phyloP scores from a whole-genome alignment of 2,113 vertebrate species.

The Aix galericulata region DNA sequence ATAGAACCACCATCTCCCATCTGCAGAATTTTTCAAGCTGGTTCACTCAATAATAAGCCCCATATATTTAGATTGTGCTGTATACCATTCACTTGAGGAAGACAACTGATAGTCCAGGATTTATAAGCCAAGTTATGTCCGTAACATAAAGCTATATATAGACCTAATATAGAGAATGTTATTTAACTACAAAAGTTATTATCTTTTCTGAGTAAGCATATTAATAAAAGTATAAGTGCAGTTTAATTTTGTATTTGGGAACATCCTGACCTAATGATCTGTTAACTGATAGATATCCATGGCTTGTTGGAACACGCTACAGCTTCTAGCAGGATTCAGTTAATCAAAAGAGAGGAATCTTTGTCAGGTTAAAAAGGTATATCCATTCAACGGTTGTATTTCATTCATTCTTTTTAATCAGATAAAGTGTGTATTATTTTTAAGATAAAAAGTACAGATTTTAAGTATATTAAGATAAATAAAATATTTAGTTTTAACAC shows the following conservation, averaged over 20 bases:
- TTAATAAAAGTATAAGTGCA: not conserved
- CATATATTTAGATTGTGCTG: not conserved
- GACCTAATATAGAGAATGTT: not conserved
- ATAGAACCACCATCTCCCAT: not conserved
- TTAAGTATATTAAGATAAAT: not conserved
- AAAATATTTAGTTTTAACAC: not conserved
- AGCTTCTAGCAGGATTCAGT: not conserved
- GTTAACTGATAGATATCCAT: not conserved
- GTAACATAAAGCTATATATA: not conserved
- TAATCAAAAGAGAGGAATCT: not conserved
- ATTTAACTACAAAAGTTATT: not conserved
- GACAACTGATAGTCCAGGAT: not conserved
- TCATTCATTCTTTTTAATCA: not conserved
- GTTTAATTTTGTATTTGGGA: not conserved
- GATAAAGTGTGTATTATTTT: not conserved
- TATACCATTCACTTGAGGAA: not conserved
- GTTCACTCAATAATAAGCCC: not conserved
- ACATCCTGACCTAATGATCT: not conserved
- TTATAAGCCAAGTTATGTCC: not conserved
- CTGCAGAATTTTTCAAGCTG: not conserved
- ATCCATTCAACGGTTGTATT: not conserved
- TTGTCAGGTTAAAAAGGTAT: not conserved
- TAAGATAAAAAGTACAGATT: not conserved
- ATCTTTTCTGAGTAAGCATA: not conserved
- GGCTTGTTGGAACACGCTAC: not conserved